phyloP scores from a whole-genome alignment of 2,113 vertebrate species.

The Myrmecobius fasciatus region DNA sequence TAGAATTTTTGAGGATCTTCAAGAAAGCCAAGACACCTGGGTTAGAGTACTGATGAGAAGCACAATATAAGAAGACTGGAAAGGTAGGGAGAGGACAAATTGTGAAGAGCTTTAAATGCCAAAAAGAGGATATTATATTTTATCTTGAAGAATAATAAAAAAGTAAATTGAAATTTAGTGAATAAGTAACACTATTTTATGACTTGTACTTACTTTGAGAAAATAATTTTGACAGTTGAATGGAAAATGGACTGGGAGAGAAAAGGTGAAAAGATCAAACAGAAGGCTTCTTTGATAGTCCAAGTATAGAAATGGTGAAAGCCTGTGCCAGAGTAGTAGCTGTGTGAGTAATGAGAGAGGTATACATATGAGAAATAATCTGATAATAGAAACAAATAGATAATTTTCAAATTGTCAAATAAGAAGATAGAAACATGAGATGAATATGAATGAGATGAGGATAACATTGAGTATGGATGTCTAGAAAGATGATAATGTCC shows the following conservation, averaged over 20 bases:
- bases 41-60: background rate
- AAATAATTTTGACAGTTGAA: background rate
- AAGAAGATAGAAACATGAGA: background rate
- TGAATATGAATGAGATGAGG: background rate
- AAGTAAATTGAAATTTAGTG: background rate
- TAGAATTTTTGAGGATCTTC: background rate
- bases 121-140: background rate
- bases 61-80: background rate
- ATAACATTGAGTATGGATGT: background rate
- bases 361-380: background rate
- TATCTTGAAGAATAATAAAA: background rate
- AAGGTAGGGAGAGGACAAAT: background rate
- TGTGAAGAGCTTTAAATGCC: background rate
- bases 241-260: background rate
- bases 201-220: background rate
- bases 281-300: background rate
- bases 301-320: background rate
- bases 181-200: background rate
- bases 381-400: background rate
- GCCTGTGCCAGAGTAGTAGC: background rate
- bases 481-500: background rate
- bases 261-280: background rate
- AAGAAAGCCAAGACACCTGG: background rate
- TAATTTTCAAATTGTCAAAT: no score
- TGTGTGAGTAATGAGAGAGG: background rate